Conservation (phyloP, 2,113 vertebrate genomes). For the Limanda limanda region DNA sequence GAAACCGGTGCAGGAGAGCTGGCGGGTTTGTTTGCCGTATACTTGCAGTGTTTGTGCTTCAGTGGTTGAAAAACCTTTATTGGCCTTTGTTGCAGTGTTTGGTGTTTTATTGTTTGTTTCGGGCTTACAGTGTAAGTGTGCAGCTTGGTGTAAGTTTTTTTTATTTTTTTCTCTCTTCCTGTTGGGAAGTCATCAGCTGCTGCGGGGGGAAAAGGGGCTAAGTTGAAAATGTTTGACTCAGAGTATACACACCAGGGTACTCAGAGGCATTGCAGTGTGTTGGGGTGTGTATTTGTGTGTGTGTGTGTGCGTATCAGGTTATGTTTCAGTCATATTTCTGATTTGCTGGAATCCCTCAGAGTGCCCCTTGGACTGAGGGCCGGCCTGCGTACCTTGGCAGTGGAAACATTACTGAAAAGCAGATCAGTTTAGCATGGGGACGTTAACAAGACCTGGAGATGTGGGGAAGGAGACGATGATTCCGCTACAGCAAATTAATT, state of each 20-base stretch:
- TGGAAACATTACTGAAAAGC: slow-evolving; percentile 41
- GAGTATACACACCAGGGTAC: slow-evolving; percentile 2
- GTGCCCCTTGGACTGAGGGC: slow-evolving; percentile 34
- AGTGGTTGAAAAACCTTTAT: slow-evolving; percentile 67
- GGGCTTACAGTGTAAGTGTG: slow-evolving; percentile 60
- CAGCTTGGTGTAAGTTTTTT: slow-evolving; percentile 42
- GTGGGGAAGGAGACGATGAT: neutral
- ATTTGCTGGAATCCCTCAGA: slow-evolving; percentile 44
- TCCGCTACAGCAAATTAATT: neutral
- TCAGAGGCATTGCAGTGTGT: slow-evolving; percentile 5
- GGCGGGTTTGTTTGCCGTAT: slow-evolving; percentile 60
- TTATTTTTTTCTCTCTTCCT: slow-evolving; percentile 19
- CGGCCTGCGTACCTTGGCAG: slow-evolving; percentile 34
- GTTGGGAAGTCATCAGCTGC: slow-evolving; percentile 42
- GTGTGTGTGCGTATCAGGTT: slow-evolving; percentile 7
- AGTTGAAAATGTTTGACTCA: slow-evolving; percentile 47
- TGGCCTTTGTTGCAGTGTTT: slow-evolving; percentile 72
- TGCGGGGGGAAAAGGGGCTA: slow-evolving; percentile 33
- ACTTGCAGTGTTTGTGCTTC: slow-evolving; percentile 57
- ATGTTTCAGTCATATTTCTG: slow-evolving; percentile 33
- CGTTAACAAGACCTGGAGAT: slow-evolving; percentile 34
- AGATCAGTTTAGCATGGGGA: slow-evolving; percentile 45
- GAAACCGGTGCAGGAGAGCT: slow-evolving; percentile 41
- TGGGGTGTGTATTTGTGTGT: slow-evolving; percentile 1
- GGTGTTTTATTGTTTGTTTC: slow-evolving; percentile 73